Evolutionary conservation across 2,113 vertebrate species (phyloP), one percentile per base, ranked within the genome.

Genomic region (Hemichromis elongatus): DNA sequence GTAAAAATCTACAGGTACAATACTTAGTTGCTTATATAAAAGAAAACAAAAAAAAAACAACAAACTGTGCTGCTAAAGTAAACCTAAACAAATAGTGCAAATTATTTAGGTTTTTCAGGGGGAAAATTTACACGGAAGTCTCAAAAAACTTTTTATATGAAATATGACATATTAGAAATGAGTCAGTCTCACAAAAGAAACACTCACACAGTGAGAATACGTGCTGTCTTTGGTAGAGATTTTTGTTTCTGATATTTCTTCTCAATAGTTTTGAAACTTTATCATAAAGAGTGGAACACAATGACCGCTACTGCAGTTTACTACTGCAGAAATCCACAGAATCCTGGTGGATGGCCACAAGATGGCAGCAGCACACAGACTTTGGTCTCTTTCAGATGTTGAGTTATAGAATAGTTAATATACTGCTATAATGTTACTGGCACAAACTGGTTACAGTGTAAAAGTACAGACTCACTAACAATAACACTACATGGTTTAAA

Each of bases 361-460:
- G 92, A 42, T 61, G 92, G 91, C 90, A 90, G 88, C 77, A 83
- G 26, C 45, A 26, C 37, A 75, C 26, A 75, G 45, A 11, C 42
- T 7, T 30, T 50, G 42, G 16, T 18, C 24, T 75, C 68, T 28
- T 30, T 50, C 68, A 47, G 9, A 73, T 45, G 40, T 13, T 50
- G 42, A 50, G 42, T n/a, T 50, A 50, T 50, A 28, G 5, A 75
- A 19, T 50, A 30, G 4, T 30, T 73, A 50, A 3, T 12, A 11
- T 73, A 24, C 9, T 75, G 24, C 5, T n/a, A n/a, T n/a, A n/a
- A 50, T 30, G 9, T 11, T 42, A 75, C 24, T 50, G 42, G 42
- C 16, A 75, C 16, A 73, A 28, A 50, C 42, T 50, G 50, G 68
- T 30, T 73, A 19, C 68, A 30, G 42, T 30, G 24, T 50, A 28